A percentile compares a stretch with the other conserved stretches of the same genome.
phyloP scores from a whole-genome alignment of 2,797 vertebrate species.

The Hypotaenidia okinawae region DNA sequence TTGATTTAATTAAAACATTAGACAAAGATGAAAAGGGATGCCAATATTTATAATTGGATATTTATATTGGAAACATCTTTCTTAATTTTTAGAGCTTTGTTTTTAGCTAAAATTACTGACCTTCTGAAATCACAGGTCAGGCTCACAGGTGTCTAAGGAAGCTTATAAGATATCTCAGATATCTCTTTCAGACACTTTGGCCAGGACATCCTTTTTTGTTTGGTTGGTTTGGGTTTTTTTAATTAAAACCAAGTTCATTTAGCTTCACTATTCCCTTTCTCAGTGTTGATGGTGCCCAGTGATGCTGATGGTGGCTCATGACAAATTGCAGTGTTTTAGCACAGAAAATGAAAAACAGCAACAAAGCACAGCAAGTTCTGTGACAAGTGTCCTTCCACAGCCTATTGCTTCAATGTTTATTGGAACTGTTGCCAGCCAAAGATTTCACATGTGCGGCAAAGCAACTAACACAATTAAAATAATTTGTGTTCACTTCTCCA shows the following conservation, averaged over 20 bases:
- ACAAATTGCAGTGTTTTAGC: not conserved
- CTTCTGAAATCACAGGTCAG: not conserved
- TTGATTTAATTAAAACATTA: not conserved
- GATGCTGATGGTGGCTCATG: not conserved
- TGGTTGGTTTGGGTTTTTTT: not conserved
- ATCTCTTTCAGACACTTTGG: not conserved
- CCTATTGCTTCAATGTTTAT: not conserved
- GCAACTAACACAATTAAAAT: not conserved
- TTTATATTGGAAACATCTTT: not conserved
- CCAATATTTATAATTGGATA: not conserved
- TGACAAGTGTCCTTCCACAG: not conserved
- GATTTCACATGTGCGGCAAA: not conserved
- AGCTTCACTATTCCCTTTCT: not conserved
- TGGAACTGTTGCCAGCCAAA: not conserved
- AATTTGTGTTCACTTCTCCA: not conserved
- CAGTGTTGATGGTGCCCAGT: not conserved
- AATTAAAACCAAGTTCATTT: not conserved
- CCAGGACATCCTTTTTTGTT: not conserved
- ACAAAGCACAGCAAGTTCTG: not conserved
- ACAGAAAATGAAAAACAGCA: not conserved
- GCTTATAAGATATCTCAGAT: not conserved
- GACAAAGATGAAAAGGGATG: not conserved
- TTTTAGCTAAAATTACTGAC: not conserved
- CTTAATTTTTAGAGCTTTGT: not conserved
- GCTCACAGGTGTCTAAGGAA: not conserved